A percentile compares a stretch with the other conserved stretches of the same genome.
phyloP scores from a whole-genome alignment of 1,140 invertebrate genomes.

The Amphibalanus amphitrite region DNA sequence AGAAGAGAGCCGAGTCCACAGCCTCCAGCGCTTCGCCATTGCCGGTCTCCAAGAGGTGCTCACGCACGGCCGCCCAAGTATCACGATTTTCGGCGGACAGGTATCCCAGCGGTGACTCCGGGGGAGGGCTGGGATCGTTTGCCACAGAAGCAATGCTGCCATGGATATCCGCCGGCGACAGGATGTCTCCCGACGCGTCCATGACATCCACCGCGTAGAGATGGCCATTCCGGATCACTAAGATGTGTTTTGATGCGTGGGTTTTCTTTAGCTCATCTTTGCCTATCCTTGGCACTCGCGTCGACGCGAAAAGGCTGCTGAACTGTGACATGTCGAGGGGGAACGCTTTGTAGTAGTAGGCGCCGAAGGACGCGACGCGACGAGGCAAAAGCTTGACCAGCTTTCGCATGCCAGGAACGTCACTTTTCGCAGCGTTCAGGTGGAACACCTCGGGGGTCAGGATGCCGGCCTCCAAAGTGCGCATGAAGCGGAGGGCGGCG shows the following conservation, averaged over 20 bases:
- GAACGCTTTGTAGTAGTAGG: slow-evolving; percentile 86
- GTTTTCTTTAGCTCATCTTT: slow-evolving; percentile 58
- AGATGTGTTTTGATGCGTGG: slow-evolving; percentile 48
- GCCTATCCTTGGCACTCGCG: slow-evolving; percentile 55
- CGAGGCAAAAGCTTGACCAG: slow-evolving; percentile 54
- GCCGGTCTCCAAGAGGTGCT: slow-evolving; percentile 41
- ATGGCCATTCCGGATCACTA: slow-evolving; percentile 69
- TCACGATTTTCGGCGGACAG: slow-evolving; percentile 70
- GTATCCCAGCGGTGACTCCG: slow-evolving; percentile 48
- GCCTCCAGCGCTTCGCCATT: slow-evolving; percentile 50
- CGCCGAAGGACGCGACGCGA: slow-evolving; percentile 68
- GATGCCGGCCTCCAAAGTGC: slow-evolving; percentile 53
- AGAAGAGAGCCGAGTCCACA: slow-evolving; percentile 80
- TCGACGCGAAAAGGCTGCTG: slow-evolving; percentile 63
- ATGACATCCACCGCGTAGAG: slow-evolving; percentile 81
- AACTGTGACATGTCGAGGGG: slow-evolving; percentile 98
- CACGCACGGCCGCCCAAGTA: slow-evolving; percentile 59
- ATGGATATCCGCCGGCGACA: slow-evolving; percentile 50
- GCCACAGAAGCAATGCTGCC: slow-evolving; percentile 54
- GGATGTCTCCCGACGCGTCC: slow-evolving; percentile 60
- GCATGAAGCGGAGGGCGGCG: slow-evolving; percentile 74
- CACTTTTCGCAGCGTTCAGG: slow-evolving; percentile 75
- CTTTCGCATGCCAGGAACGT: slow-evolving; percentile 54
- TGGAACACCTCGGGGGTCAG: slow-evolving; percentile 93
- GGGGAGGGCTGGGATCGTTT: slow-evolving; percentile 33